Evolutionary conservation across 2,888 invertebrate genomes (phyloP).

Genomic region (Girardia tigrina): DNA sequence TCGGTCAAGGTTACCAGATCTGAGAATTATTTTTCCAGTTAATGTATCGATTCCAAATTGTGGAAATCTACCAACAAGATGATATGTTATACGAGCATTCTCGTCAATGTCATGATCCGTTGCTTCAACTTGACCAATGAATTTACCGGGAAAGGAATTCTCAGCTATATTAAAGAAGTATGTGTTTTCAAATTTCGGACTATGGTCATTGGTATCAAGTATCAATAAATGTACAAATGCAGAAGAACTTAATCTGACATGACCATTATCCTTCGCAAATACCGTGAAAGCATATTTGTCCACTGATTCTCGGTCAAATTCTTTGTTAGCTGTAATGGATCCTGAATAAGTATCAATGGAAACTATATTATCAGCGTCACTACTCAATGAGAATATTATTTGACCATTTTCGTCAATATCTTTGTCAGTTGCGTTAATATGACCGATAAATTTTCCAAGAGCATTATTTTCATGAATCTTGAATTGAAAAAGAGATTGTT

Average conservation of each 20-base stretch:
- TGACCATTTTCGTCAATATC: constrained; percentile 21
- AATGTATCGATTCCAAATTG: constrained; percentile 25
- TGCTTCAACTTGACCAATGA: constrained; percentile 29
- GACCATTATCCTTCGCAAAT: constrained; percentile 24
- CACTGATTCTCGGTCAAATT: constrained; percentile 27
- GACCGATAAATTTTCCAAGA: constrained; percentile 20
- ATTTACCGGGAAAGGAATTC: constrained; percentile 24
- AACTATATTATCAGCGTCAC: neutral
- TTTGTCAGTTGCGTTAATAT: constrained; percentile 27
- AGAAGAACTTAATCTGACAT: constrained; percentile 1
- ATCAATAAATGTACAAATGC: constrained; percentile 25
- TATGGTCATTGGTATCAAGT: constrained; percentile 30
- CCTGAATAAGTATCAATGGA: constrained; percentile 27
- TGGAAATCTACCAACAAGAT: neutral
- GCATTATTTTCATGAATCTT: constrained; percentile 62
- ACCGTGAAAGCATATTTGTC: constrained; percentile 28
- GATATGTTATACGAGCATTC: constrained; percentile 4
- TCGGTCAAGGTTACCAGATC: constrained; percentile 28
- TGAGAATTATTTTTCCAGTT: constrained; percentile 28
- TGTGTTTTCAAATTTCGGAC: constrained; percentile 13
- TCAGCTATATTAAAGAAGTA: constrained; percentile 30
- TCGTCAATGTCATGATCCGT: constrained; percentile 20
- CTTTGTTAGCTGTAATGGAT: neutral
- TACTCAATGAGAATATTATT: constrained; percentile 24
- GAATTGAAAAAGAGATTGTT: constrained; percentile 55